Base-by-base conservation (phyloP, 2,888 invertebrate species). In the Eupeodes latifasciatus region DNA sequence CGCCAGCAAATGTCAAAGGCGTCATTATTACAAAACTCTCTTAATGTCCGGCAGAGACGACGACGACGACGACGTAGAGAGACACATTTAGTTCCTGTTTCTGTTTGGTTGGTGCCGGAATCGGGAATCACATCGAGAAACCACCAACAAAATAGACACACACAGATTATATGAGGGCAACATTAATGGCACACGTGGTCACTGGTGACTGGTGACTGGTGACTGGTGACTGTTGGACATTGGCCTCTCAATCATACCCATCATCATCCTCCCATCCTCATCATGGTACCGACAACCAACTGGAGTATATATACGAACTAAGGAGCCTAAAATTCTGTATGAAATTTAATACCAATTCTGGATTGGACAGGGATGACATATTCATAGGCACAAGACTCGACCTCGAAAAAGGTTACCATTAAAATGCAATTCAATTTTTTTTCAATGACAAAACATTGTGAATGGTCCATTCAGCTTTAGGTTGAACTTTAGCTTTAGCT, bases 121-220 rank as follows among this genome's bases (percentile, higher is more conserved):
- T 62, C 36, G 40, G 9, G 6, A 40, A 40, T 40, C 40, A 40
- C 40, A 40, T 40, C 5, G 40, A 40, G 6, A 40, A 40, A 40
- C 47, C 69, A 78, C 74, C 79, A 81, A 85, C 84, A 36, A 9
- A 55, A 12, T 5, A 51, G 40, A 61, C 61, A 62, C 61, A 85
- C 85, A 78, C 69, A 62, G 64, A 85, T 81, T 78, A 88, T 85
- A 88, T 88, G 81, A 88, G 85, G 85, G 87, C 19, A 51, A 40
- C 55, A 67, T 64, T 61, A 87, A 72, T 80, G 71, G 81, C 78
- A 77, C 84, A 84, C 79, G 62, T 49, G 51, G 69, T 62, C 67
- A 16, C n/a, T 47, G 34, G 27, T 27, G 3, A 27, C 27, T 27
- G 27, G 27, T 27, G 27, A 27, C 27, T 27, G 27, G 27, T 27